A percentile compares a stretch with the other conserved stretches of the same genome.
These are phyloP conservation scores for Scaptomyza hsui DNA, from an alignment of 1,140 invertebrate genomes.

Conservation along the genomic window DNA sequence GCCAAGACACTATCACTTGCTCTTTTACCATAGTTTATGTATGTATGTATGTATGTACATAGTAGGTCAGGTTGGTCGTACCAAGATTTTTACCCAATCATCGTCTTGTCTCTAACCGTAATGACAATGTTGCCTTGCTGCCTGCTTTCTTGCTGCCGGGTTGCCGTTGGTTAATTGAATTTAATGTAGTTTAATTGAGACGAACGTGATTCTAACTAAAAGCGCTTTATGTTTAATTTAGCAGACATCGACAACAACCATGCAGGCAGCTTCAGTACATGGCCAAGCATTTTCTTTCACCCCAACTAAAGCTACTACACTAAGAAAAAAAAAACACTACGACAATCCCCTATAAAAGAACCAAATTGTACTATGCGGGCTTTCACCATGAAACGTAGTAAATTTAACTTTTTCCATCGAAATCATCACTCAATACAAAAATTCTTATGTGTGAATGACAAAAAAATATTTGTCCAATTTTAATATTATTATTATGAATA, in stretches of 20 bases:
- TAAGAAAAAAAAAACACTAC: too few relatives aligned
- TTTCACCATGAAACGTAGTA: too few relatives aligned
- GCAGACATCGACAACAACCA: conserved; percentile 43
- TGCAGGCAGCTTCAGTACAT: conserved; percentile 10
- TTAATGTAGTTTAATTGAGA: conserved; percentile 84
- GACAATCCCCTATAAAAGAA: too few relatives aligned
- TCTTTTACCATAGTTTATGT: conserved; percentile 2
- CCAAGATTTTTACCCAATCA: conserved; percentile 41
- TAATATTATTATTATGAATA: too few relatives aligned
- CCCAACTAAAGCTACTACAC: too few relatives aligned
- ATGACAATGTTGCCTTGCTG: conserved; percentile 62
- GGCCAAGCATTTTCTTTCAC: conserved; percentile 18
- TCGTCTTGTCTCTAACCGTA: conserved; percentile 53
- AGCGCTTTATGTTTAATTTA: conserved; percentile 82
- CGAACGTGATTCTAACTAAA: conserved; percentile 82
- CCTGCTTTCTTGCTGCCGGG: conserved; percentile 53
- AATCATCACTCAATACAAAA: too few relatives aligned
- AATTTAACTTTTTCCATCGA: too few relatives aligned
- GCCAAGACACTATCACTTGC: conserved; percentile 29
- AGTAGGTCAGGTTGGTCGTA: conserved; percentile 30
- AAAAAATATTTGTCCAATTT: too few relatives aligned
- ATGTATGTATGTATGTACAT: not conserved
- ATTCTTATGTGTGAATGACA: too few relatives aligned
- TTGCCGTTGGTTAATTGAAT: conserved; percentile 76
- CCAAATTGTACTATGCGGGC: too few relatives aligned